phyloP scores from a whole-genome alignment of 2,113 vertebrate genomes.

The Guaruba guarouba region DNA sequence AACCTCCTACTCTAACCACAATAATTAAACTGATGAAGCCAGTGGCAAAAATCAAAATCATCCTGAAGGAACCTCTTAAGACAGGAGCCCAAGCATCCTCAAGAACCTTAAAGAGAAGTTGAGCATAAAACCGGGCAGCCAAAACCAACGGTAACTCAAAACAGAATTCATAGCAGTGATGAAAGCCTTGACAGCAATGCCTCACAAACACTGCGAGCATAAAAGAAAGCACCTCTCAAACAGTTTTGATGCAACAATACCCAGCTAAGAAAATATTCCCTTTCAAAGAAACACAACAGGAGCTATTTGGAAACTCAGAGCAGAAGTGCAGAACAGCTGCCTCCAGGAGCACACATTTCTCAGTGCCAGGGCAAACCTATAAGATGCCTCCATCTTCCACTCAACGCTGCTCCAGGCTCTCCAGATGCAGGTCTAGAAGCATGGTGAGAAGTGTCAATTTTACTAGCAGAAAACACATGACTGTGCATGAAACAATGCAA shows the following conservation, averaged over 20 bases:
- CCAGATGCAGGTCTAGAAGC: not conserved
- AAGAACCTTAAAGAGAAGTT: not conserved
- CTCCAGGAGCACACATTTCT: not conserved
- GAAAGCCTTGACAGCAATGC: not conserved
- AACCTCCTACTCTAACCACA: not conserved
- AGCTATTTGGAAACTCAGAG: not conserved
- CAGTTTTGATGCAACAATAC: not conserved
- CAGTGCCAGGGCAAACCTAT: not conserved
- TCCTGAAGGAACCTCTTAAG: not conserved
- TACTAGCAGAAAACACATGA: not conserved
- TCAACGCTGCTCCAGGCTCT: not conserved
- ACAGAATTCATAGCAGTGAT: not conserved
- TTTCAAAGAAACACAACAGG: not conserved
- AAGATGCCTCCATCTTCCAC: not conserved
- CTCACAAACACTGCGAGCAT: not conserved
- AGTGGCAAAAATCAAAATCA: not conserved
- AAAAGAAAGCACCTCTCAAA: not conserved
- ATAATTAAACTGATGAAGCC: not conserved
- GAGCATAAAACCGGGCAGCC: not conserved
- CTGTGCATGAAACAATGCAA: not conserved
- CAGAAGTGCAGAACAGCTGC: not conserved
- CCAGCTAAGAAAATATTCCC: not conserved
- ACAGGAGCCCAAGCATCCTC: not conserved
- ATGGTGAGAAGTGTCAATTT: accelerated
- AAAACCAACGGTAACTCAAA: not conserved